Evolutionary conservation across 2,888 invertebrate species (phyloP).

Genomic region (Melipona bicolor): DNA sequence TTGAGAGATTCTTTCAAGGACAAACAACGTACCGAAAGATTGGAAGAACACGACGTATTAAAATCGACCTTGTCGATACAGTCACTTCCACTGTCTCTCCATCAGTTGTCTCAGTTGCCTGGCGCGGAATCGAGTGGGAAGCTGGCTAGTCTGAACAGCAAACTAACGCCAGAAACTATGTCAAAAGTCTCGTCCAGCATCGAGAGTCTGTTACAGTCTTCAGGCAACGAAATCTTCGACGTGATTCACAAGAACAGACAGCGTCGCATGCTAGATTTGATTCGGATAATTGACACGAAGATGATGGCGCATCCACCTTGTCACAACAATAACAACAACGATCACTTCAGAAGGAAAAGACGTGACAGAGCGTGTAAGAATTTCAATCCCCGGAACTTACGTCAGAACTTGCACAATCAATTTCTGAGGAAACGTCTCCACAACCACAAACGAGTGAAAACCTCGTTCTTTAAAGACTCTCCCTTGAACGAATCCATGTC

Average conservation of each 20-base stretch:
- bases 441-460: background rate
- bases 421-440: constrained; percentile 21
- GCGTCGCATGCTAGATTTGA: constrained; percentile 77
- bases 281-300: constrained; percentile 78
- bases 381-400: constrained; percentile 9
- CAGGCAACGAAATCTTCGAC: constrained; percentile 36
- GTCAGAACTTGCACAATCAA: constrained; percentile 27
- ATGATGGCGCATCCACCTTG: constrained; percentile 76
- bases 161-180: constrained; percentile 7
- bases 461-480: constrained; percentile 28
- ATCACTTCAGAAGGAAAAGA: constrained; percentile 63
- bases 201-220: constrained; percentile 47
- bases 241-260: constrained; percentile 47
- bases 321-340: constrained; percentile 41
- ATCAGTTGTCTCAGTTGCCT: constrained; percentile 1
- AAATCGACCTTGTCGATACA: constrained; percentile 18
- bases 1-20: constrained; percentile 28
- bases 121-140: background rate
- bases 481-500: constrained; percentile 26
- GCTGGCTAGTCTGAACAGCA: background rate
- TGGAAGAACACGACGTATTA: constrained; percentile 10
- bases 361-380: constrained; percentile 50
- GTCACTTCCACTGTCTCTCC: constrained; percentile 35
- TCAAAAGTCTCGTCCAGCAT: constrained; percentile 46
- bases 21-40: constrained; percentile 11